Evolutionary conservation across 1,140 invertebrate species (phyloP).

Genomic region (Globodera ellingtonae): DNA sequence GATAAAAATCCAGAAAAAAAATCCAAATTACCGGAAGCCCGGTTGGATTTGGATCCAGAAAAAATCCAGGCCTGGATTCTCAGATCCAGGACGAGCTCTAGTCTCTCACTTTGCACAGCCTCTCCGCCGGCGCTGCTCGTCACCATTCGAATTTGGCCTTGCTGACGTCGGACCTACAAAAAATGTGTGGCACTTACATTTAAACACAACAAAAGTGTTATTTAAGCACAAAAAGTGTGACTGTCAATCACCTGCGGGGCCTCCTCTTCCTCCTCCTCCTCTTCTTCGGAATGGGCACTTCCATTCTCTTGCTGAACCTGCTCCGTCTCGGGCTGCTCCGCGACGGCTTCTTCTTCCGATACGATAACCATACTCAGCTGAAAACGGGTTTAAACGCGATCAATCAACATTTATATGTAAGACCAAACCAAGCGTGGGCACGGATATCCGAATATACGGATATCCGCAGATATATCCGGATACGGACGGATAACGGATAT

Average conservation of each 20-base stretch:
- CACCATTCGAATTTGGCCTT: background rate
- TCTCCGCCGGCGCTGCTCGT: background rate
- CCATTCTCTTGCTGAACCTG: conserved; percentile 5
- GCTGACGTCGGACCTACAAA: background rate
- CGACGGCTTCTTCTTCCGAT: background rate
- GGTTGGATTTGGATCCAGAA: too few species aligned
- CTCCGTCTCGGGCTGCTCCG: background rate
- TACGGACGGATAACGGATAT: too few species aligned
- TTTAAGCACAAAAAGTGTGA: background rate
- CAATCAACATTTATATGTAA: too few species aligned
- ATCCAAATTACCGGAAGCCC: too few species aligned
- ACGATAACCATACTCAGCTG: background rate
- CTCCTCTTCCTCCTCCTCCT: background rate
- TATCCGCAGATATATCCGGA: too few species aligned
- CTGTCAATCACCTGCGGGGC: background rate
- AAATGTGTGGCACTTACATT: background rate
- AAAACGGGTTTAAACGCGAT: too few species aligned
- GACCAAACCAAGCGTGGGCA: too few species aligned
- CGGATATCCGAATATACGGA: too few species aligned
- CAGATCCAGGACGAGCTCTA: too few species aligned
- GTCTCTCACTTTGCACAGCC: background rate
- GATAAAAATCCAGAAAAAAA: too few species aligned
- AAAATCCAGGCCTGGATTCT: too few species aligned
- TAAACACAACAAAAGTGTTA: too few species aligned
- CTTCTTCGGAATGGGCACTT: background rate